Base-by-base conservation (phyloP, 2,113 vertebrate species). In the Perca schrenkii region DNA sequence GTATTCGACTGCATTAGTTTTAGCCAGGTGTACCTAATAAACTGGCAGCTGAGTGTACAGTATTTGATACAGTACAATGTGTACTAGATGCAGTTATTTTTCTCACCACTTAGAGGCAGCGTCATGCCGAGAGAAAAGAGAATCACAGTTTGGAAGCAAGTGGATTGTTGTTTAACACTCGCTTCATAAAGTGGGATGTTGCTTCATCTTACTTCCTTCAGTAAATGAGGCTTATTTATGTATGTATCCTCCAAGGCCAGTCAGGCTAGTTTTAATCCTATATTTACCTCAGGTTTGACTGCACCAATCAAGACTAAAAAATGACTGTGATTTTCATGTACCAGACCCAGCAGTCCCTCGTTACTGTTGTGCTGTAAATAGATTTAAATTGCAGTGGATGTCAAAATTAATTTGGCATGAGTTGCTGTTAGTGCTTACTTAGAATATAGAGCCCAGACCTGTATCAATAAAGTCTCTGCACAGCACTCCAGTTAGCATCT, bases 101-200 rank as follows among this genome's bases (percentile, higher is more conserved):
- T 58, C 12, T 66, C 40, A 31, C 62, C 92, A 86, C 90, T 25
- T 0, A 12, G 28, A 0, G 88, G 86, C 78, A 81, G 75, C 57
- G 46, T 68, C n/a, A 36, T n/a, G 50, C 82, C 22, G 8, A 52
- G 1, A 69, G 11, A 43, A 25, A 69, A 8, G 3, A 40, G 4
- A 7, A 15, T 64, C 54, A 21, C 11, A 8, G 54, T 31, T 40
- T 40, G 17, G 13, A 49, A 16, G 17, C 5, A 34, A 7, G 10
- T 36, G 11, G 28, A 34, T 17, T 68, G 36, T 34, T 57, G 1
- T 46, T 68, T 74, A 21, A 46, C 15, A 56, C 49, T 49, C 6
- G 21, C 3, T 22, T 57, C 6, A 25, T 25, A 4, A 25, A 28
- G 13, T 17, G 2, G 40, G 40, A 43, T 43, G 40, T 10, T 10